A percentile compares a stretch with the other conserved stretches of the same genome.
These are phyloP conservation scores for Limanda limanda DNA, from an alignment of 2,113 vertebrate genomes.

Conservation along the genomic window DNA sequence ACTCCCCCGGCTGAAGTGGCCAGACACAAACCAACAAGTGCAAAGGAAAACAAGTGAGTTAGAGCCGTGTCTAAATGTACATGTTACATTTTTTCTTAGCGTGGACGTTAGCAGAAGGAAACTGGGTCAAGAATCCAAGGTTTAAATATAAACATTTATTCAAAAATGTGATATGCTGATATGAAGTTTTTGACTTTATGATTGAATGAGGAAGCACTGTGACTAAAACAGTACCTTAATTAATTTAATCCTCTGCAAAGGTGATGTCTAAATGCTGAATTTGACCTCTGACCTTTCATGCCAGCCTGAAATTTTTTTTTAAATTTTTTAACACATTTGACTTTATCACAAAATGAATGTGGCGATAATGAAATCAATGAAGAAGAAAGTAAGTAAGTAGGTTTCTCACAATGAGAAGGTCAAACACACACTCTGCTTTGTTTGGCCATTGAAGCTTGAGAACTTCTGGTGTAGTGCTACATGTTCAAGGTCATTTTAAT, in stretches of 20 bases:
- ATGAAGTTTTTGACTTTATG: too few species aligned
- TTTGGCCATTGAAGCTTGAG: neutral
- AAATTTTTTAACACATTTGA: too few species aligned
- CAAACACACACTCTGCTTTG: neutral
- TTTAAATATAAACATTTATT: neutral
- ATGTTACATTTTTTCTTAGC: neutral
- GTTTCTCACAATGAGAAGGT: neutral
- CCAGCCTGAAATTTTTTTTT: too few species aligned
- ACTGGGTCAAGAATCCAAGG: neutral
- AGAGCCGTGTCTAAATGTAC: neutral
- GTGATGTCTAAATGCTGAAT: too few species aligned
- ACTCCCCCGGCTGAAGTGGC: neutral
- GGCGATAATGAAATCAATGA: too few species aligned
- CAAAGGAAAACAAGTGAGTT: slow-evolving; percentile 31
- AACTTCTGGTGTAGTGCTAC: neutral
- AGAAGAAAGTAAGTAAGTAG: too few species aligned
- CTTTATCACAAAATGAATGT: too few species aligned
- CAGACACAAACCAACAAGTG: slow-evolving; percentile 35
- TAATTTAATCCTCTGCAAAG: too few species aligned
- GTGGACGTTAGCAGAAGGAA: neutral
- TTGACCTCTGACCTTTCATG: too few species aligned
- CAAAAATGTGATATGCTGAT: neutral
- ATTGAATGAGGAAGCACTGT: too few species aligned
- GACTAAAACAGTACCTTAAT: too few species aligned
- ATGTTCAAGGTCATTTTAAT: neutral